phyloP scores from a whole-genome alignment of 2,888 invertebrate species.

The Phortica magna region DNA sequence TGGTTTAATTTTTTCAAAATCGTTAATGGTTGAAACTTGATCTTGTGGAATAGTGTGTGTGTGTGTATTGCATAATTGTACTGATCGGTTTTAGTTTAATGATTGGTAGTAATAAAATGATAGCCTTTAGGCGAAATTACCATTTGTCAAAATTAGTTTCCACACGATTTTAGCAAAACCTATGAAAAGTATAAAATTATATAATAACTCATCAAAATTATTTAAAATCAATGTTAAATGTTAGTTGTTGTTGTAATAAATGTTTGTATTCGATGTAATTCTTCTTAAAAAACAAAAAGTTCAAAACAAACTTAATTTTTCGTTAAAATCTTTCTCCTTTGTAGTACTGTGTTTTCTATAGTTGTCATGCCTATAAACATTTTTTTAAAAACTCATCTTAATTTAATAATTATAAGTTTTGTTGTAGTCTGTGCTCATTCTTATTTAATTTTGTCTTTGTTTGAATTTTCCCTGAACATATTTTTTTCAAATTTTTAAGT shows the following conservation, averaged over 20 bases:
- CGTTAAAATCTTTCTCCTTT: slow-evolving; percentile 10
- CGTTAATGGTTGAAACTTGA: slow-evolving; percentile 28
- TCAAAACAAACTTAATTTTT: slow-evolving; percentile 2
- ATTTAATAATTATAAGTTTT: background rate
- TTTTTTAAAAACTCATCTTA: slow-evolving; percentile 35
- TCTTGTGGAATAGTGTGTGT: slow-evolving; percentile 60
- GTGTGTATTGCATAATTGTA: slow-evolving; percentile 40
- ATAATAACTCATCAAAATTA: slow-evolving; percentile 43
- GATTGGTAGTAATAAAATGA: background rate
- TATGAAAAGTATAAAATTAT: slow-evolving; percentile 26
- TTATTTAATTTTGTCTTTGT: slow-evolving; percentile 18
- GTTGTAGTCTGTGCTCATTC: slow-evolving; percentile 1
- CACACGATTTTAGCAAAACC: slow-evolving; percentile 54
- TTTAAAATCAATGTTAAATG: slow-evolving; percentile 57
- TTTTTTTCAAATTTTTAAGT: background rate
- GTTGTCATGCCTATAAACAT: slow-evolving; percentile 29
- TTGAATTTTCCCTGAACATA: background rate
- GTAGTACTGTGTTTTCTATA: slow-evolving; percentile 37
- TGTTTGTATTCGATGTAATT: slow-evolving; percentile 63
- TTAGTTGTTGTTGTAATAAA: slow-evolving; percentile 71
- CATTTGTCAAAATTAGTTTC: slow-evolving; percentile 48
- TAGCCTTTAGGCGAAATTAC: slow-evolving; percentile 38
- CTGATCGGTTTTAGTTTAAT: slow-evolving; percentile 4
- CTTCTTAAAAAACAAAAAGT: slow-evolving; percentile 34
- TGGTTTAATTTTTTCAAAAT: background rate